Evolutionary conservation across 2,113 vertebrate genomes (phyloP), one percentile per base, ranked within the genome.

Genomic region (Lathamus discolor): DNA sequence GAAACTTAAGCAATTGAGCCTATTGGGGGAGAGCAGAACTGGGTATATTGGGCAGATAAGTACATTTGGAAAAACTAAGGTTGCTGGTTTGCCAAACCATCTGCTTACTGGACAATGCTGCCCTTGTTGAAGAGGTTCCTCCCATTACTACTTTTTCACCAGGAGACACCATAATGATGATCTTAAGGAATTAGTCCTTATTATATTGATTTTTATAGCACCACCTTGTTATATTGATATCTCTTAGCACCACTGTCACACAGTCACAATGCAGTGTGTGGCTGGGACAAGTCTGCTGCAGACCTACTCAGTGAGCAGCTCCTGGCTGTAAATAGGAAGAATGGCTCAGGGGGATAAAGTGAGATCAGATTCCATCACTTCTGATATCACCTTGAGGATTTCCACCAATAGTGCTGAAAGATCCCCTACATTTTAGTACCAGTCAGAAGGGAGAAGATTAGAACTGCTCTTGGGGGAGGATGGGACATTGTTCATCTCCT

Each of bases 291-390:
- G 19, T 4, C 17, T 48, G 10, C 20, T 49, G 59, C 64, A 48
- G 9, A 33, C 1, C 27, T 22, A 1, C 24, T 29, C 11, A 22
- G 33, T 8, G 8, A n/a, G 55, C 33, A n/a, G 9, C 55, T n/a
- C 33, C 57, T 23, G 57, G 64, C 3, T 70, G 31, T 1, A 35
- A 66, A 48, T 3, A 13, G 23, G 31, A 39, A 10, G 19, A 41
- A 17, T 15, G 52, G 4, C 48, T 54, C 2, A 0, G 3, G 7
- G 14, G 44, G 9, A 31, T 6, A 5, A 24, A 35, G 10, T 13
- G 25, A 59, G 46, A 31, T 31, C 31, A 6, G 18, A 77, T 44
- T 27, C 68, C 64, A 46, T 27, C n/a, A 31, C 4, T 66, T 48
- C 76, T 77, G 67, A 25, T 12, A 7, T 9, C 57, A 49, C 2